A percentile compares a stretch with the other conserved stretches of the same genome.
These are phyloP conservation scores for Pseudochirops corinnae DNA, from an alignment of 2,797 vertebrate genomes.

Conservation along the genomic window DNA sequence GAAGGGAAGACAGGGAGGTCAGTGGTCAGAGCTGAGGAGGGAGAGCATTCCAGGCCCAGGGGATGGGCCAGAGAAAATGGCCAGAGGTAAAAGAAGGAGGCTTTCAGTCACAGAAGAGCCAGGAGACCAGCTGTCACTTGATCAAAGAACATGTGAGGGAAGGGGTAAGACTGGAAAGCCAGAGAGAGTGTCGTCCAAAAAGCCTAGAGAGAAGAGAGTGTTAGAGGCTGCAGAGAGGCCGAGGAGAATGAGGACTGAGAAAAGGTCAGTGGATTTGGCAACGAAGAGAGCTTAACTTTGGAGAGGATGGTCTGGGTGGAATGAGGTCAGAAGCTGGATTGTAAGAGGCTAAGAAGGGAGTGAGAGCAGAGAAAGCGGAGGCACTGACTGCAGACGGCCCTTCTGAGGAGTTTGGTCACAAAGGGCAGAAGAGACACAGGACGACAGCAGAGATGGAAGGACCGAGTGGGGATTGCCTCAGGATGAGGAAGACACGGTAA, in stretches of 20 bases:
- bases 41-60: too few species aligned
- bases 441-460: too few species aligned
- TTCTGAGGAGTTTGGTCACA: not conserved
- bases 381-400: not conserved
- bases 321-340: not conserved
- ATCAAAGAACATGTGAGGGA: not conserved
- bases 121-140: not conserved
- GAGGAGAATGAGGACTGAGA: not conserved
- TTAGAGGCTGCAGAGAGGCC: not conserved
- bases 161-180: too few species aligned
- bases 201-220: not conserved
- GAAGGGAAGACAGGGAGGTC: too few species aligned
- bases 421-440: not conserved
- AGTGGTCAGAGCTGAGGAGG: too few species aligned
- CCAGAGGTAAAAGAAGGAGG: too few species aligned
- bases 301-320: too few species aligned
- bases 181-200: too few species aligned
- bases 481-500: not conserved
- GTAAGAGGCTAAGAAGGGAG: not conserved
- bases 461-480: not conserved
- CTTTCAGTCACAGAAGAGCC: not conserved
- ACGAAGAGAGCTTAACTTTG: not conserved
- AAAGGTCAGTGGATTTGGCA: not conserved
- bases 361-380: not conserved
- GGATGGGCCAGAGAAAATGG: too few species aligned